These are phyloP conservation scores for Scaptomyza cyrtandrae DNA, from an alignment of 2,888 invertebrate genomes.

Conservation along the genomic window DNA sequence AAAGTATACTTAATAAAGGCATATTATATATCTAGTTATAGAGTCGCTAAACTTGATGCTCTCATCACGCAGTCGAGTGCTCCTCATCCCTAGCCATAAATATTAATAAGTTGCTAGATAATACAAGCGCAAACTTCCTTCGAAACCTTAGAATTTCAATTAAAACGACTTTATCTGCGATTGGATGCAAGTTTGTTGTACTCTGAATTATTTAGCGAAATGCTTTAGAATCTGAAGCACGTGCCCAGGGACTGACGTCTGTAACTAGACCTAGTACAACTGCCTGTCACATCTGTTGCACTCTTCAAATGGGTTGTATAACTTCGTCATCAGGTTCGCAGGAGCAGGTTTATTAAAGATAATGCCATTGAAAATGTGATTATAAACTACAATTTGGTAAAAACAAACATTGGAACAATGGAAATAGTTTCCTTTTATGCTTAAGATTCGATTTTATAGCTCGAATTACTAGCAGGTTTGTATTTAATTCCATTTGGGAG, in stretches of 20 bases:
- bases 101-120: constrained; percentile 65
- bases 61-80: constrained; percentile 19
- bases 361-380: too few species aligned
- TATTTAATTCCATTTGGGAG: too few species aligned
- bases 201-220: constrained; percentile 17
- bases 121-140: constrained; percentile 75
- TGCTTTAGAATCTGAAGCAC: constrained; percentile 67
- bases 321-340: constrained; percentile 17
- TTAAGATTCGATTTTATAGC: too few species aligned
- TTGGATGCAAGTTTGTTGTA: constrained; percentile 41
- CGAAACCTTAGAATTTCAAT: constrained; percentile 77
- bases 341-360: not conserved
- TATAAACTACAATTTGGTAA: too few species aligned
- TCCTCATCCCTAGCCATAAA: constrained; percentile 67
- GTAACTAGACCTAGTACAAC: constrained; percentile 37
- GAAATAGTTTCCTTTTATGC: too few species aligned
- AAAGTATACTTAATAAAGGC: constrained; percentile 5
- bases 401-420: too few species aligned
- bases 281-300: constrained; percentile 23
- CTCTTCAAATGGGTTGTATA: constrained; percentile 7
- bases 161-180: constrained; percentile 74
- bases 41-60: constrained; percentile 6
- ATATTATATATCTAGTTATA: constrained; percentile 12
- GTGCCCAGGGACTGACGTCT: constrained; percentile 66
- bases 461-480: too few species aligned